These are phyloP conservation scores for Aepyceros melampus DNA, from an alignment of 2,113 vertebrate species.

Conservation along the genomic window DNA sequence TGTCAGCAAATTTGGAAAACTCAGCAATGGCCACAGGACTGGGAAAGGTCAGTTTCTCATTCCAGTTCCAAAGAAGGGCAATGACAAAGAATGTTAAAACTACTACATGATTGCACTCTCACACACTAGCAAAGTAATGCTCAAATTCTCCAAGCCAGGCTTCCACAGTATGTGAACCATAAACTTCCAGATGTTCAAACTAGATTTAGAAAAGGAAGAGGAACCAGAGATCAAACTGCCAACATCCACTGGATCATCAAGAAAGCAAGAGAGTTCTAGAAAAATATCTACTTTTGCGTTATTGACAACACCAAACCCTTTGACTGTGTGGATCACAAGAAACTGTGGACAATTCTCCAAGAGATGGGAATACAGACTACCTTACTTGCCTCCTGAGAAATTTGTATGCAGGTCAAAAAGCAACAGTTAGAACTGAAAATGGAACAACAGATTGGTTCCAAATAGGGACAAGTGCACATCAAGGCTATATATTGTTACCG, in stretches of 20 bases:
- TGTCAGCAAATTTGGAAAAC: neutral
- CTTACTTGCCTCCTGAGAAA: neutral
- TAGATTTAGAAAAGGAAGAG: neutral
- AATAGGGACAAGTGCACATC: neutral
- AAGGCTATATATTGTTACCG: neutral
- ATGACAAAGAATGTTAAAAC: neutral
- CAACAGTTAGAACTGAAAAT: neutral
- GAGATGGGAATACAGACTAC: neutral
- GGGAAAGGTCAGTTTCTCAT: neutral
- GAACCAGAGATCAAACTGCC: neutral
- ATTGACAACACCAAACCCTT: neutral
- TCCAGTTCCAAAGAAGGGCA: neutral
- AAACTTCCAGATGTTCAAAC: neutral
- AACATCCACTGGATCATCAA: neutral
- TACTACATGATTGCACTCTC: neutral
- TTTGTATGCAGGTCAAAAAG: neutral
- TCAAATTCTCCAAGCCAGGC: neutral
- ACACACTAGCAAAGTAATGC: neutral
- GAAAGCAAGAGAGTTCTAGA: neutral
- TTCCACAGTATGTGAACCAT: neutral
- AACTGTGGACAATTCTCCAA: neutral
- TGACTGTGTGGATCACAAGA: neutral
- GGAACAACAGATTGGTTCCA: neutral
- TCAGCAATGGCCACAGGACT: neutral
- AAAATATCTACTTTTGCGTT: neutral